These are phyloP conservation scores for Patagioenas fasciata DNA, from an alignment of 2,113 vertebrate species.

Conservation along the genomic window DNA sequence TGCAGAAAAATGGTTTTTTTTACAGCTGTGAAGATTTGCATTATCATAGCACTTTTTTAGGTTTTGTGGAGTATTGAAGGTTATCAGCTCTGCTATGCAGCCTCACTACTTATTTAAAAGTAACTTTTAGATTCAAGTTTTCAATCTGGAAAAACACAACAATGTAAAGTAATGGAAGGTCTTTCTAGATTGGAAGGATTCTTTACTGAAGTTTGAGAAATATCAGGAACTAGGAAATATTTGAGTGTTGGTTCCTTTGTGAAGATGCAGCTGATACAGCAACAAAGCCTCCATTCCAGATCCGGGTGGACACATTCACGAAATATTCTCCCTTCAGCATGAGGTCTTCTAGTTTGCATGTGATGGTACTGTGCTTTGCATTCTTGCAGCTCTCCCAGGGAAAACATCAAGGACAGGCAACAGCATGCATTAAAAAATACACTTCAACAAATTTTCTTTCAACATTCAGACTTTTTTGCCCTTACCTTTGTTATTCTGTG, in stretches of 20 bases:
- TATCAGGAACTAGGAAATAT: background rate
- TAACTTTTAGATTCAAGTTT: background rate
- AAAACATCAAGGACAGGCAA: background rate
- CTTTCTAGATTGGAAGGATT: background rate
- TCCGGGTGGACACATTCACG: conserved; percentile 81
- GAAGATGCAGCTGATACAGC: conserved; percentile 41
- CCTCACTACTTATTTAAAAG: too few relatives aligned
- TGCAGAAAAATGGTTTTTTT: too few relatives aligned
- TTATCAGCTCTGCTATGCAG: too few relatives aligned
- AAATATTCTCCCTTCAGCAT: conserved; percentile 74
- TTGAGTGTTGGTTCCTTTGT: background rate
- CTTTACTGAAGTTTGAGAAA: background rate
- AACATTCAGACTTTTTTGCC: background rate
- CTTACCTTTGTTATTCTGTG: background rate
- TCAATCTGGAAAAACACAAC: background rate
- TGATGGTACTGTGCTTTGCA: conserved; percentile 72
- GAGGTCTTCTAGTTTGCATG: conserved; percentile 81
- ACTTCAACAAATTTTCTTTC: background rate
- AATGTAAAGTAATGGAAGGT: background rate
- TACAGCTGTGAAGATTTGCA: too few relatives aligned
- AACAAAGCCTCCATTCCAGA: conserved; percentile 85
- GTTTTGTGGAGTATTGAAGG: too few relatives aligned
- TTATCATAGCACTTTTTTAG: too few relatives aligned
- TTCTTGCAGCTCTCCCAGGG: conserved; percentile 78
- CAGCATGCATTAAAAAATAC: background rate